A percentile compares a stretch with the other conserved stretches of the same genome.
Evolutionary conservation across 2,113 vertebrate genomes (phyloP).

Genomic region (Procavia capensis): DNA sequence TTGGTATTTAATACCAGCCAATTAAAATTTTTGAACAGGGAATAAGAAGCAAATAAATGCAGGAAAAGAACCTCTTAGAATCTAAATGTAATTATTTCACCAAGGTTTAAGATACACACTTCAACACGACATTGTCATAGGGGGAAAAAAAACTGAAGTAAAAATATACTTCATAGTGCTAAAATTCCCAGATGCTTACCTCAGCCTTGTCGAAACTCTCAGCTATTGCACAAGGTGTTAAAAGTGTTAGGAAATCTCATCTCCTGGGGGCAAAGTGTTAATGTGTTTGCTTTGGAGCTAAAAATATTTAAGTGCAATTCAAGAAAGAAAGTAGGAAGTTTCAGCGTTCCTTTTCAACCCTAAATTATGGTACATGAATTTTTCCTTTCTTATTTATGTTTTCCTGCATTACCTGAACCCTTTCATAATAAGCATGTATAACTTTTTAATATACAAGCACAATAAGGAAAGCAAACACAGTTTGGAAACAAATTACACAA

Average conservation of each 20-base stretch:
- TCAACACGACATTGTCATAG: neutral
- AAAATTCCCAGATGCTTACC: neutral
- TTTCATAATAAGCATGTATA: slow-evolving; percentile 25
- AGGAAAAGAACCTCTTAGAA: neutral
- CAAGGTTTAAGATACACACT: slow-evolving; percentile 6
- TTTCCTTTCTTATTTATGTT: neutral
- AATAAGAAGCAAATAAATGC: neutral
- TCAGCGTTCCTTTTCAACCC: slow-evolving; percentile 48
- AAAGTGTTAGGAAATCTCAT: neutral
- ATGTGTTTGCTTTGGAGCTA: slow-evolving; percentile 38
- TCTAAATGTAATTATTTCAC: neutral
- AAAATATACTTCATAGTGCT: neutral
- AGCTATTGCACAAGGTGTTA: neutral
- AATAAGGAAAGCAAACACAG: neutral
- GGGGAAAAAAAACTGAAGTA: neutral
- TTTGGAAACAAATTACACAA: neutral
- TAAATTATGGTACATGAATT: neutral
- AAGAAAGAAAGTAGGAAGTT: slow-evolving; percentile 44
- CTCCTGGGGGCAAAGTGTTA: neutral
- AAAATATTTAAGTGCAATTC: slow-evolving; percentile 47
- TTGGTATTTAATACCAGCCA: neutral
- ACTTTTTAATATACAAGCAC: neutral
- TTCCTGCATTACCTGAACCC: neutral
- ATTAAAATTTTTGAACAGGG: neutral
- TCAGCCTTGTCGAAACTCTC: neutral